Evolutionary conservation across 2,113 vertebrate species (phyloP).

Genomic region (Clarias magur): DNA sequence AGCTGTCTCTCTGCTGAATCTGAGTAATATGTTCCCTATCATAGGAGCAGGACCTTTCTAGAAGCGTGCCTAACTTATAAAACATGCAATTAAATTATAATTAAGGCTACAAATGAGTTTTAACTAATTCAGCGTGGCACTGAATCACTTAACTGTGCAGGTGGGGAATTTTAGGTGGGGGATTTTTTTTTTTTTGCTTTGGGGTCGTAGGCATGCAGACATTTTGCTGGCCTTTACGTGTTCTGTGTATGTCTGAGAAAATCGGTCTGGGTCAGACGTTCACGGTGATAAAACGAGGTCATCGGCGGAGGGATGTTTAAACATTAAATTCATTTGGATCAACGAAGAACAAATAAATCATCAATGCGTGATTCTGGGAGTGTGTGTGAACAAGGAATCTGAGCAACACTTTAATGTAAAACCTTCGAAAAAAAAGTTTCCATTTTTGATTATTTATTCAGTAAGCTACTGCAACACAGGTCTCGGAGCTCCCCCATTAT

Average conservation of each 20-base stretch:
- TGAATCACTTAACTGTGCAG: slow-evolving; percentile 26
- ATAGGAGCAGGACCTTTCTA: neutral
- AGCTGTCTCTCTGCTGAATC: neutral
- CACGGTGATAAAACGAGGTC: neutral
- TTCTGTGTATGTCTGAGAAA: neutral
- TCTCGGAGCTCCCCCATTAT: no score
- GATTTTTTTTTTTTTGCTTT: slow-evolving; percentile 5
- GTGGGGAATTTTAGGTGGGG: slow-evolving; percentile 38
- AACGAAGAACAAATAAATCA: neutral
- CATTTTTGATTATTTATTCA: no score
- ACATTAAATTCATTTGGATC: neutral
- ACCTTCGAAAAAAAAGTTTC: neutral
- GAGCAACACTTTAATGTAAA: neutral
- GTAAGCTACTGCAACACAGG: no score
- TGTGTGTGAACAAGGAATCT: neutral
- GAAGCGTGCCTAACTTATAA: neutral
- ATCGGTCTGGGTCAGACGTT: neutral
- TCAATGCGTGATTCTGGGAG: neutral
- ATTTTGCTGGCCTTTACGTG: neutral
- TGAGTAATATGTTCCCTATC: neutral
- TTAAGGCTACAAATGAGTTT: slow-evolving; percentile 33
- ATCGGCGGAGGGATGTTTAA: no score
- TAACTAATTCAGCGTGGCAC: neutral
- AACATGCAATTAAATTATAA: slow-evolving; percentile 8
- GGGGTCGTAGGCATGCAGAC: slow-evolving; percentile 18